A percentile compares a stretch with the other conserved stretches of the same genome.
Evolutionary conservation across 2,113 vertebrate species (phyloP).

Genomic region (Apteryx mantelli): DNA sequence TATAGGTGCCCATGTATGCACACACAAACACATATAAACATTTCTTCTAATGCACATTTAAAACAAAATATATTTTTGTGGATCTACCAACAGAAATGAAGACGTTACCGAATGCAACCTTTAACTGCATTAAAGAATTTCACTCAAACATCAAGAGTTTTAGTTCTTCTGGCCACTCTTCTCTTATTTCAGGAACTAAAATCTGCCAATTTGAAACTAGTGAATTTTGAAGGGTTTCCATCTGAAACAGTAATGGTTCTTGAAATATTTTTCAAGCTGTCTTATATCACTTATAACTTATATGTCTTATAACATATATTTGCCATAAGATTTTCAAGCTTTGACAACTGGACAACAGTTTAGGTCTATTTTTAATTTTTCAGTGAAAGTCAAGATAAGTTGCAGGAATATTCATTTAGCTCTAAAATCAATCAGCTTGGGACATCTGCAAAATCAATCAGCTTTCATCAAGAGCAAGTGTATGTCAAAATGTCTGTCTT

Average conservation of each 20-base stretch:
- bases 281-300: background rate
- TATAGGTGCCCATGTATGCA: fast-evolving
- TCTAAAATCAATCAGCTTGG: background rate
- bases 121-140: background rate
- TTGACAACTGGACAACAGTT: background rate
- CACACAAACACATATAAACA: background rate
- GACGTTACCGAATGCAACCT: background rate
- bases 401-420: background rate
- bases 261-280: background rate
- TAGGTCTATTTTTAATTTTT: background rate
- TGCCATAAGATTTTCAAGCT: background rate
- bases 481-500: background rate
- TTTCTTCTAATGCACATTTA: background rate
- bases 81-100: background rate
- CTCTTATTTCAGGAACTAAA: background rate
- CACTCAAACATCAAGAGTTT: background rate
- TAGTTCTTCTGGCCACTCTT: background rate
- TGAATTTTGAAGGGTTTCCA: background rate
- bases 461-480: background rate
- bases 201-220: background rate
- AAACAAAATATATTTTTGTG: background rate
- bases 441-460: background rate
- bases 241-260: background rate
- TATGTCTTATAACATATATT: background rate
- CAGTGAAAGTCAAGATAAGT: background rate